Evolutionary conservation across 2,113 vertebrate genomes (phyloP), one percentile per base, ranked within the genome.

Genomic region (Aldabrachelys gigantea): DNA sequence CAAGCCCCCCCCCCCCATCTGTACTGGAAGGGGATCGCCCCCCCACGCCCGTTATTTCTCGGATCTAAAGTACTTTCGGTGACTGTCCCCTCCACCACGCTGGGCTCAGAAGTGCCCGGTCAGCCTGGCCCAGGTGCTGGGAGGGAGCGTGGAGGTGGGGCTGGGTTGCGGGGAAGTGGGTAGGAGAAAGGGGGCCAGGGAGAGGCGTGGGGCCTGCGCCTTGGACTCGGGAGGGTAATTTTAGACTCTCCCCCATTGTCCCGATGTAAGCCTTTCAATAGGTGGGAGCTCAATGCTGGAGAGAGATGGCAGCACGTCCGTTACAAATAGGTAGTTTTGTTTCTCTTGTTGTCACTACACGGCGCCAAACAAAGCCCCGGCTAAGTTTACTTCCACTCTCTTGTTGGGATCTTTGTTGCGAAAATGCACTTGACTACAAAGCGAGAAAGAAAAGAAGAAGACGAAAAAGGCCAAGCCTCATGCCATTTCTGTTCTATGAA

Each of bases 261-360:
- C 97, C 53, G 92, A 97, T 88, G 91, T 92, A 95, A 95, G 96
- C 96, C 94, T 94, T 95, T 97, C 94, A 96, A 97, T 91, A 95
- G 96, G 98, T 96, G 89, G 97, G 98, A 97, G 97, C 98, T 98
- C 98, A 98, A 98, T 97, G 98, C 98, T 84, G 97, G 31, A 97
- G 97, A 98, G 97, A 98, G 97, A 98, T 94, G 98, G 98, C 97
- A 95, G 98, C 98, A 98, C 97, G 97, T 98, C 98, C 98, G 97
- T 98, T 98, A 98, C 98, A 98, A 99, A 99, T 97, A 98, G 98
- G 98, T 97, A 98, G 97, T 99, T 99, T 98, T 99, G 98, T 99
- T 98, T 98, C 98, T 97, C 97, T 98, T 99, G 98, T 99, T 99
- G 98, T 98, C 98, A 95, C 98, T 98, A 98, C 99, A 99, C 97